phyloP scores from a whole-genome alignment of 2,113 vertebrate species.

The Aegotheles bennettii region DNA sequence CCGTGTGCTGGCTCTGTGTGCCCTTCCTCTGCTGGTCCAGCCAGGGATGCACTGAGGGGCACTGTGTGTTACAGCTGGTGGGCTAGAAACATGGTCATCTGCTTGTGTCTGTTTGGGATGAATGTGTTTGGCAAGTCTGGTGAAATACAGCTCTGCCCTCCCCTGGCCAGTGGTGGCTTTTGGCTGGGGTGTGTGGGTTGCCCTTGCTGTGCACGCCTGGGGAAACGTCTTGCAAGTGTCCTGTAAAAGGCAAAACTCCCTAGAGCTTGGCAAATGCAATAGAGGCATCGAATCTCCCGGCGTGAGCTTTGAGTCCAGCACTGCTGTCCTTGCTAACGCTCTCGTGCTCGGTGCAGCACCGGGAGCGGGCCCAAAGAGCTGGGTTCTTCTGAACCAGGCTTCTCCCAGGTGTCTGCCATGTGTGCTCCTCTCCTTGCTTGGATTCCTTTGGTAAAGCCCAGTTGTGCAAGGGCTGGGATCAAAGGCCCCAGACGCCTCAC shows the following conservation, averaged over 20 bases:
- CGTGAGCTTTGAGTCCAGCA: background rate
- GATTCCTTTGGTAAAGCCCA: background rate
- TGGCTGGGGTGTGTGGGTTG: background rate
- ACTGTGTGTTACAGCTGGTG: background rate
- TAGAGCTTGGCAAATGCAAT: accelerated
- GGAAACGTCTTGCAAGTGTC: background rate
- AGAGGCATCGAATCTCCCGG: background rate
- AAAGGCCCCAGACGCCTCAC: background rate
- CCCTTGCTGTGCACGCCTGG: accelerated
- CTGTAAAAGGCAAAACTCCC: background rate
- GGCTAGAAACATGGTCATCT: background rate
- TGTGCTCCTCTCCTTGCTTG: background rate
- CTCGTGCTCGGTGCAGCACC: background rate
- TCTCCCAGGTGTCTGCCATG: accelerated
- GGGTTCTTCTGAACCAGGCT: no score
- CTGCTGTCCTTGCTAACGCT: background rate
- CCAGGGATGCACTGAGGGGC: accelerated
- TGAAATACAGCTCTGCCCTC: background rate
- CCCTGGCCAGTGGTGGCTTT: background rate
- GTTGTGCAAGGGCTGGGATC: constrained; percentile 17
- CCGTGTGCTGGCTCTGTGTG: accelerated
- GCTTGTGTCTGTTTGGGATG: background rate
- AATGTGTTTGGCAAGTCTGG: background rate
- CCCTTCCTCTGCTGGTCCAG: background rate
- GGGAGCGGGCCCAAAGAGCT: background rate